Conservation (phyloP, 2,113 vertebrate genomes). For the Rousettus leschenaultii region DNA sequence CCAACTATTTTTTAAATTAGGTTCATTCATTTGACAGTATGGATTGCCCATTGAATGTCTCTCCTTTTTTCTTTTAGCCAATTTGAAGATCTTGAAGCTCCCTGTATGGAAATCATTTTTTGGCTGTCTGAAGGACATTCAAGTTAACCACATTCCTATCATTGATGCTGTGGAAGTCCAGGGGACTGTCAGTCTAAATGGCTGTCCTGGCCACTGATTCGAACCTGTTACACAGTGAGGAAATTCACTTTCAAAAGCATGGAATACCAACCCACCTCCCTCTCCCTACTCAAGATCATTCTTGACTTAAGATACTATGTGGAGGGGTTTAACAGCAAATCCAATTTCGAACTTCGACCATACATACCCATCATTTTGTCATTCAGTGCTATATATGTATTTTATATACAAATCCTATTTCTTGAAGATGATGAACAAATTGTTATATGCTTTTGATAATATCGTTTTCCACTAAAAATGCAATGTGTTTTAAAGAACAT, state of each 20-base stretch:
- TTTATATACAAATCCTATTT: conserved; percentile 67
- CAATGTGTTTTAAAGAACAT: conserved; percentile 72
- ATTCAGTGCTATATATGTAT: background rate
- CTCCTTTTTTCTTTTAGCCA: conserved; percentile 70
- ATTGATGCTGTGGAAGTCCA: conserved; percentile 82
- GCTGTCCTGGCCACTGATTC: conserved; percentile 86
- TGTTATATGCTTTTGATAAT: conserved; percentile 65
- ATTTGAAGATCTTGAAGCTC: conserved; percentile 62
- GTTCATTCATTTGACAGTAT: background rate
- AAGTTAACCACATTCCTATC: conserved; percentile 82
- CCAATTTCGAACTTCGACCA: background rate
- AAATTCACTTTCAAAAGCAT: background rate
- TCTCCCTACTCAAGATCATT: background rate
- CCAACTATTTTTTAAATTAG: background rate
- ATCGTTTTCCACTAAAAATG: conserved; percentile 70
- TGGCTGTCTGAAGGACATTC: conserved; percentile 90
- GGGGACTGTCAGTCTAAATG: conserved; percentile 87
- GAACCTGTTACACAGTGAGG: background rate
- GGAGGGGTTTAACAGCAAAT: background rate
- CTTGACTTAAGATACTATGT: background rate
- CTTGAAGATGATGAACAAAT: conserved; percentile 59
- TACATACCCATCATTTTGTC: background rate
- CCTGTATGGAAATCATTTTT: conserved; percentile 85
- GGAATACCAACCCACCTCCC: accelerated
- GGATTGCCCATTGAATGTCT: background rate